Percentiles rank a stretch among this genome's conserved stretches.
Conservation (phyloP, 2,797 vertebrate species). For the Avahi laniger region DNA sequence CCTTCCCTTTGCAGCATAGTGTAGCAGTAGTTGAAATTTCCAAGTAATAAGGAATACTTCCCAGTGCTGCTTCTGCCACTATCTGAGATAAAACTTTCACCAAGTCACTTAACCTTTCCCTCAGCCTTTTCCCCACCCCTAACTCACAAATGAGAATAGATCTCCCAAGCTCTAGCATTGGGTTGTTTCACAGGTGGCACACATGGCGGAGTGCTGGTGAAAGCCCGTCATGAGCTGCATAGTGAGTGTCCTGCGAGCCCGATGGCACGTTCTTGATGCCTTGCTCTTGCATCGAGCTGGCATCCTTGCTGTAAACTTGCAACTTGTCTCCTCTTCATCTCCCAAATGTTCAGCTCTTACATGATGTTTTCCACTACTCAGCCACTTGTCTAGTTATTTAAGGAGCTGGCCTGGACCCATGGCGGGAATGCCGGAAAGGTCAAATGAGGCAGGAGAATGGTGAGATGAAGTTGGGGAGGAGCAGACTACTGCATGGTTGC, state of each 20-base stretch:
- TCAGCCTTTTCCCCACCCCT: not conserved
- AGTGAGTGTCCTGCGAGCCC: rapidly evolving
- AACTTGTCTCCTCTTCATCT: not conserved
- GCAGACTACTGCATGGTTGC: not conserved
- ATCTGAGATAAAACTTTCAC: not conserved
- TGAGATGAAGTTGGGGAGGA: not conserved
- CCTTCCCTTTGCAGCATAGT: too few relatives aligned
- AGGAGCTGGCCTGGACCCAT: not conserved
- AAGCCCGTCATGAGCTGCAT: rapidly evolving
- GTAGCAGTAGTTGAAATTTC: not conserved
- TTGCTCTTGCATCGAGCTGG: not conserved
- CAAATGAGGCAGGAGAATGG: not conserved
- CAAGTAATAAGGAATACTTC: not conserved
- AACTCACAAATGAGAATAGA: not conserved
- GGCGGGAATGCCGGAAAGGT: not conserved
- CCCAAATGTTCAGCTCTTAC: not conserved
- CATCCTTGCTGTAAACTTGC: not conserved
- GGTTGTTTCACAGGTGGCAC: rapidly evolving
- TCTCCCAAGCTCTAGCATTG: rapidly evolving
- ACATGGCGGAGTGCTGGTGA: rapidly evolving
- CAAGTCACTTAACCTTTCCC: not conserved
- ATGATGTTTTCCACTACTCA: not conserved
- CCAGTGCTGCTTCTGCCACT: not conserved
- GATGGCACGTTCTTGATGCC: rapidly evolving
- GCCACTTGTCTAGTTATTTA: slow-evolving; percentile 40